Conservation (phyloP, 2,797 vertebrate species). For the Odontamblyopus lacepedii region DNA sequence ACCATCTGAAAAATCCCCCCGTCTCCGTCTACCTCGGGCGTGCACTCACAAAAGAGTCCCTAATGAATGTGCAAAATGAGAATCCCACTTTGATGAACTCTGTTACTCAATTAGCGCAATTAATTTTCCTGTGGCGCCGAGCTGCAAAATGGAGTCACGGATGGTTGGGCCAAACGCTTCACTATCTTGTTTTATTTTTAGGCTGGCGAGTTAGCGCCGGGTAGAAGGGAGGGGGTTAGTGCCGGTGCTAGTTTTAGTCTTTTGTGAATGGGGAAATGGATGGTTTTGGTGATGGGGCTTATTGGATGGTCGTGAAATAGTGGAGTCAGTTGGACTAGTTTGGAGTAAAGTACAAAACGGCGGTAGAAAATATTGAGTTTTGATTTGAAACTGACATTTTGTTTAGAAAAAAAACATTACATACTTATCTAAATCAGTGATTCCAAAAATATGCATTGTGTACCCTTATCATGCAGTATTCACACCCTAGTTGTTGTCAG, state of each 20-base stretch:
- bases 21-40: slow-evolving; percentile 54
- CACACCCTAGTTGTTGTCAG: too few relatives aligned
- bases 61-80: slow-evolving; percentile 87
- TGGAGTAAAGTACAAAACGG: too few relatives aligned
- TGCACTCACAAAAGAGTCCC: slow-evolving; percentile 64
- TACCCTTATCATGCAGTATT: too few relatives aligned
- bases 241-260: slow-evolving; percentile 42
- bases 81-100: slow-evolving; percentile 90
- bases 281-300: neutral
- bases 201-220: slow-evolving; percentile 34
- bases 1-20: too few relatives aligned
- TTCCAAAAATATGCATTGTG: too few relatives aligned
- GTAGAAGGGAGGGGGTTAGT: slow-evolving; percentile 1
- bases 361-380: too few relatives aligned
- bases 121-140: slow-evolving; percentile 89
- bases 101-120: slow-evolving; percentile 90
- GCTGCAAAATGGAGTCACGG: slow-evolving; percentile 80
- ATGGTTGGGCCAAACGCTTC: slow-evolving; percentile 62
- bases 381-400: too few relatives aligned
- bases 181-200: slow-evolving; percentile 68
- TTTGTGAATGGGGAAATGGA: slow-evolving; percentile 36
- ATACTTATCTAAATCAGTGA: too few relatives aligned
- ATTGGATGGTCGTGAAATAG: too few relatives aligned
- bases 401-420: too few relatives aligned
- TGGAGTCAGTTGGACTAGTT: too few relatives aligned